These are phyloP conservation scores for Catocala sponsa DNA, from an alignment of 2,888 invertebrate genomes.

Conservation along the genomic window DNA sequence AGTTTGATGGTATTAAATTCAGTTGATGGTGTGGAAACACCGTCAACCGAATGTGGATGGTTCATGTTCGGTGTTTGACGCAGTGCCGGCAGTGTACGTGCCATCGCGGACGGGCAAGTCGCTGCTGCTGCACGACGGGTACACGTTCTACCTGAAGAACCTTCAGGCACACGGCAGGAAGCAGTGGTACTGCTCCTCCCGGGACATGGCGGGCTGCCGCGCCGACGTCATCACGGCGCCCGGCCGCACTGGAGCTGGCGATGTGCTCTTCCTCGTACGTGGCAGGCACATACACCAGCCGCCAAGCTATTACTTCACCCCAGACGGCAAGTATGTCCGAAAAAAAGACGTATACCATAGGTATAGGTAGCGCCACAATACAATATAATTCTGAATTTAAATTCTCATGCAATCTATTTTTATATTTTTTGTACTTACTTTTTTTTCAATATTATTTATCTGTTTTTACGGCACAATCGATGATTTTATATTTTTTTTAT, in stretches of 20 bases:
- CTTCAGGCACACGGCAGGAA: conserved; percentile 82
- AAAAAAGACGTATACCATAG: conserved; percentile 82
- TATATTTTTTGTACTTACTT: conserved; percentile 23
- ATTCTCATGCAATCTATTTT: conserved; percentile 25
- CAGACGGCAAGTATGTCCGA: conserved; percentile 83
- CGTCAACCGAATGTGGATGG: conserved; percentile 52
- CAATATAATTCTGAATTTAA: conserved; percentile 24
- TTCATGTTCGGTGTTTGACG: conserved; percentile 56
- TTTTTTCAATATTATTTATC: background rate
- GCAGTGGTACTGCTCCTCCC: conserved; percentile 85
- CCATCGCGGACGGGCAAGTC: conserved; percentile 85
- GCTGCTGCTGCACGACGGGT: conserved; percentile 80
- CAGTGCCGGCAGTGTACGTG: conserved; percentile 84
- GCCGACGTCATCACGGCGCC: conserved; percentile 85
- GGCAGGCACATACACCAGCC: conserved; percentile 82
- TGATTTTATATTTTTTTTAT: conserved; percentile 17
- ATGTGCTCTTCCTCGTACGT: conserved; percentile 80
- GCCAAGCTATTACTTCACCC: conserved; percentile 82
- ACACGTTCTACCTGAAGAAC: conserved; percentile 85
- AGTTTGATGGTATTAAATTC: conserved; percentile 34
- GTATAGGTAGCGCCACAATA: conserved; percentile 72
- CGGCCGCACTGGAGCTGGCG: conserved; percentile 66
- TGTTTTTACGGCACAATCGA: conserved; percentile 26
- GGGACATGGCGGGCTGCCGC: conserved; percentile 84
- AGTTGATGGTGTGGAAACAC: conserved; percentile 39